Evolutionary conservation across 2,888 invertebrate species (phyloP).

Genomic region (Camptogramma bilineatum): DNA sequence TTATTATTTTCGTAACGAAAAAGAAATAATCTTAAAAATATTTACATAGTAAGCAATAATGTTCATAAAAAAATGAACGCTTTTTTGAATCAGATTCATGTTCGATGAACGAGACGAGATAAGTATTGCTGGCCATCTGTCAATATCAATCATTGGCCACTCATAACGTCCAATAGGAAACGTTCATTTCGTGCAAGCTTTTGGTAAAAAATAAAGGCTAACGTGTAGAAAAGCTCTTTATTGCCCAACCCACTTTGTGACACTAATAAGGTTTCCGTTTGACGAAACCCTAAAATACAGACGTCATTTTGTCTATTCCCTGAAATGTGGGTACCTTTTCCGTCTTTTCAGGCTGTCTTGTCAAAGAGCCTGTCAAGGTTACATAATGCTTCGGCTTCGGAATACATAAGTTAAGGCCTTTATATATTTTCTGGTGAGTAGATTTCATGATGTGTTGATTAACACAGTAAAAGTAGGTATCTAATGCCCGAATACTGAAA

Average conservation of each 20-base stretch:
- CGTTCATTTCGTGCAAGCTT: background rate
- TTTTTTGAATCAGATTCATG: too few species aligned
- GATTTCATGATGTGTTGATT: background rate
- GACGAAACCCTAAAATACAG: conserved; percentile 27
- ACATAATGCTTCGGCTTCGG: background rate
- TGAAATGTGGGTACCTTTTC: background rate
- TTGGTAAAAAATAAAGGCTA: conserved; percentile 11
- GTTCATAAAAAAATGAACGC: too few species aligned
- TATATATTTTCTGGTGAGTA: background rate
- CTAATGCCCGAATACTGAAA: too few species aligned
- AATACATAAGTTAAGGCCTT: background rate
- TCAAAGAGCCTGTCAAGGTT: background rate
- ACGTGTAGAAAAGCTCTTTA: conserved; percentile 18
- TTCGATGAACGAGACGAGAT: background rate
- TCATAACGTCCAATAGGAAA: background rate
- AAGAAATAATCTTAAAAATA: too few species aligned
- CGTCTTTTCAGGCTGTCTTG: background rate
- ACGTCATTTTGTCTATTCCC: conserved; percentile 1
- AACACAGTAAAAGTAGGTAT: background rate
- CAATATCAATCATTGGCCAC: conserved; percentile 9
- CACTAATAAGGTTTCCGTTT: conserved; percentile 31
- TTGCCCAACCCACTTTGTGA: conserved; percentile 18
- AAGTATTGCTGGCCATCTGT: background rate
- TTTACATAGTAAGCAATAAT: too few species aligned
- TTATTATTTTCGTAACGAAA: too few species aligned